These are phyloP conservation scores for Cyphomyrus plagiostoma DNA, from an alignment of 2,113 vertebrate genomes.

Conservation along the genomic window DNA sequence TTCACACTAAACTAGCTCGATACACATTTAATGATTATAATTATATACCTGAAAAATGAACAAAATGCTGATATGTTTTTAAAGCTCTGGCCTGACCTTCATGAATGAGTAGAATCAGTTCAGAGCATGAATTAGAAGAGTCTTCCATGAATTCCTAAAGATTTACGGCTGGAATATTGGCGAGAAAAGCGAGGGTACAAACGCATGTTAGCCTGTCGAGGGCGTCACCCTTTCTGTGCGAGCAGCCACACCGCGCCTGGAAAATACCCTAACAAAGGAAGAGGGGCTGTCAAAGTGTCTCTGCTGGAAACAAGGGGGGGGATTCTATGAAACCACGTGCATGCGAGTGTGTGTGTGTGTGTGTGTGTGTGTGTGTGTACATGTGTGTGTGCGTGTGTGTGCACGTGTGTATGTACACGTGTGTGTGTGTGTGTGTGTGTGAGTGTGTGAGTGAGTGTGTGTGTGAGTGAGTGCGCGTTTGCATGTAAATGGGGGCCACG, in stretches of 20 bases:
- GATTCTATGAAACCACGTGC: neutral
- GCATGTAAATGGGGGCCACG: neutral
- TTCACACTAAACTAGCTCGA: neutral
- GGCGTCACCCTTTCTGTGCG: neutral
- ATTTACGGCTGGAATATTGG: neutral
- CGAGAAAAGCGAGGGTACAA: neutral
- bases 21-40: neutral
- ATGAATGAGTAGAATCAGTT: neutral
- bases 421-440: neutral
- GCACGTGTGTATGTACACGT: neutral
- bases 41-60: neutral
- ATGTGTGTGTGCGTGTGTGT: neutral
- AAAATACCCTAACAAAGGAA: constrained; percentile 4
- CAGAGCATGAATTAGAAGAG: neutral
- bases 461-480: neutral
- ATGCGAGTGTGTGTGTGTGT: neutral
- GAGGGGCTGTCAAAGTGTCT: neutral
- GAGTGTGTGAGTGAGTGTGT: neutral
- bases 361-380: neutral
- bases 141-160: neutral
- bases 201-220: neutral
- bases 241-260: neutral
- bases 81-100: constrained; percentile 1
- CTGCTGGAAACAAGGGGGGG: neutral
- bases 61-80: neutral